These are phyloP conservation scores for Lamellibrachia satsuma DNA, from an alignment of 2,888 invertebrate genomes.

Conservation along the genomic window DNA sequence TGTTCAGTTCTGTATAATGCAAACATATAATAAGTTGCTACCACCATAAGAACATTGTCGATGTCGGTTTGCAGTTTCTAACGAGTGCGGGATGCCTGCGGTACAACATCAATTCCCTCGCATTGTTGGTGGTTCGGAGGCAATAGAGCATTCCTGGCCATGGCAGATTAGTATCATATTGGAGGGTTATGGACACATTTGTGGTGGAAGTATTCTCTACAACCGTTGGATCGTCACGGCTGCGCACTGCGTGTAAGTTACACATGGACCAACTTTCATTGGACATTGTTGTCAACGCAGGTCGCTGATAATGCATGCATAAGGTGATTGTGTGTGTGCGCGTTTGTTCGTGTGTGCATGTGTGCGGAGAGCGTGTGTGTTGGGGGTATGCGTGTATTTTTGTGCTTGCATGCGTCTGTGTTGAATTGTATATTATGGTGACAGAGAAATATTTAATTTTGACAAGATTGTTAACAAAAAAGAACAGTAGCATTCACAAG, in stretches of 20 bases:
- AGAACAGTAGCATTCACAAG: no score
- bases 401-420: no score
- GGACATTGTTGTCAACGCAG: neutral
- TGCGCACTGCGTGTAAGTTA: neutral
- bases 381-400: no score
- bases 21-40: no score
- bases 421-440: no score
- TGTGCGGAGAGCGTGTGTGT: no score
- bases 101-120: conserved; percentile 35
- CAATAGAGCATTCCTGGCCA: conserved; percentile 39
- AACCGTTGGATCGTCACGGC: neutral
- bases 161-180: conserved; percentile 37
- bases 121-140: conserved; percentile 41
- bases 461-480: no score
- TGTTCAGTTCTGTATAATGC: no score
- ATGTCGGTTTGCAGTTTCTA: neutral
- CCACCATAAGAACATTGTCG: neutral
- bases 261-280: neutral
- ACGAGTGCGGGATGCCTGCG: conserved; percentile 36
- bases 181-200: neutral
- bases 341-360: no score
- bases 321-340: no score
- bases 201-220: neutral
- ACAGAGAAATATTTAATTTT: no score
- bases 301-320: neutral